Evolutionary conservation across 2,888 invertebrate species (phyloP).

Genomic region (Lydus trimaculatus): DNA sequence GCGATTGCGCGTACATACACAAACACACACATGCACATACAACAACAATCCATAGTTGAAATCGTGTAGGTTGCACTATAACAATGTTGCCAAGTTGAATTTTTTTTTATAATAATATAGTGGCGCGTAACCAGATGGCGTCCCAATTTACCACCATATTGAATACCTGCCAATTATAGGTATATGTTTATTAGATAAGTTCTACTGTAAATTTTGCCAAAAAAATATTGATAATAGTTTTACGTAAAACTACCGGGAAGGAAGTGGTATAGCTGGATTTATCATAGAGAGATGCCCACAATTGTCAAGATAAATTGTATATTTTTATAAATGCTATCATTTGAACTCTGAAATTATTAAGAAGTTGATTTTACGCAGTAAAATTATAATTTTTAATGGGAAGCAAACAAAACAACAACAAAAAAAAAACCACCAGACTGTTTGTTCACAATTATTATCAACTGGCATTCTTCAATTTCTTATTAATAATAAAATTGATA

Average conservation of each 20-base stretch:
- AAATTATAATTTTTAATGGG: background rate
- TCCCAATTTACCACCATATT: background rate
- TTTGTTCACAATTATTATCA: background rate
- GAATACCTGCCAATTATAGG: background rate
- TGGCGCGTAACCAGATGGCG: background rate
- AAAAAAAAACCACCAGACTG: background rate
- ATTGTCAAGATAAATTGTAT: background rate
- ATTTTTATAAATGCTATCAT: background rate
- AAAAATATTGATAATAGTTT: background rate
- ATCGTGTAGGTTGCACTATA: background rate
- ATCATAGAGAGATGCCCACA: background rate
- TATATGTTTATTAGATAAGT: background rate
- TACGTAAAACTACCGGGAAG: background rate
- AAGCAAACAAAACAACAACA: too few species aligned
- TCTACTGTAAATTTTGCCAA: background rate
- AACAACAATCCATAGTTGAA: background rate
- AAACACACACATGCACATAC: too few species aligned
- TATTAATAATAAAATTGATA: background rate
- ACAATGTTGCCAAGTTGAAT: background rate
- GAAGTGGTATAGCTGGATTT: background rate
- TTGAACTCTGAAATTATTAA: background rate
- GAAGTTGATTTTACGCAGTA: background rate
- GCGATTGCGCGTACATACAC: constrained; percentile 29
- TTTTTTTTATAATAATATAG: background rate
- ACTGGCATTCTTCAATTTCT: too few species aligned